These are phyloP conservation scores for Pogonocherus hispidulus DNA, from an alignment of 2,888 invertebrate genomes.

Conservation along the genomic window DNA sequence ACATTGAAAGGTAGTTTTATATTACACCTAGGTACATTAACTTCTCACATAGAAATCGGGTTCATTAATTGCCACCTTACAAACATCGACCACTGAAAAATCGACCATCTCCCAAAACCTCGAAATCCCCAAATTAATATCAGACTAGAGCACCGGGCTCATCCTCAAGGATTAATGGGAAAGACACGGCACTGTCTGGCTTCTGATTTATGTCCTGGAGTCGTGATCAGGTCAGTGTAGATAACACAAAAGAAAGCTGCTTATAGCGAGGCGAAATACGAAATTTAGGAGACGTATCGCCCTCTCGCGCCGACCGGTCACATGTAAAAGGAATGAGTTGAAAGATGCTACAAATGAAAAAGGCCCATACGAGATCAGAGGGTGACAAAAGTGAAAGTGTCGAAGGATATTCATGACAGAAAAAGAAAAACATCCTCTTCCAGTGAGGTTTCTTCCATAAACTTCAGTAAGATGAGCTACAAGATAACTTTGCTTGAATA, in stretches of 20 bases:
- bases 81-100: not conserved
- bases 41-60: not conserved
- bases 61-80: not conserved
- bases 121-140: not conserved
- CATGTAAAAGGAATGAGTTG: not conserved
- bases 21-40: too few species aligned
- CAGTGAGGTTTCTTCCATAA: too few species aligned
- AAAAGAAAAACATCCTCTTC: too few species aligned
- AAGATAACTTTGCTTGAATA: too few species aligned
- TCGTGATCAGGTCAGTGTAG: not conserved
- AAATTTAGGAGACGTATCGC: constrained; percentile 11
- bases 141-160: not conserved
- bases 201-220: not conserved
- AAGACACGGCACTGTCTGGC: not conserved
- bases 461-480: too few species aligned
- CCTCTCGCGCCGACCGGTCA: constrained; percentile 5
- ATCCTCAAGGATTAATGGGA: not conserved
- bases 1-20: too few species aligned
- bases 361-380: too few species aligned
- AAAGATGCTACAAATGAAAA: too few species aligned
- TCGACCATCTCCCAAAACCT: not conserved
- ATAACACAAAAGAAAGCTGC: constrained; percentile 11
- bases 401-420: too few species aligned
- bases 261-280: constrained; percentile 1
- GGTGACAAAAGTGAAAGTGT: too few species aligned